Base-by-base conservation (phyloP, 1,140 invertebrate species). In the Magallana gigas region DNA sequence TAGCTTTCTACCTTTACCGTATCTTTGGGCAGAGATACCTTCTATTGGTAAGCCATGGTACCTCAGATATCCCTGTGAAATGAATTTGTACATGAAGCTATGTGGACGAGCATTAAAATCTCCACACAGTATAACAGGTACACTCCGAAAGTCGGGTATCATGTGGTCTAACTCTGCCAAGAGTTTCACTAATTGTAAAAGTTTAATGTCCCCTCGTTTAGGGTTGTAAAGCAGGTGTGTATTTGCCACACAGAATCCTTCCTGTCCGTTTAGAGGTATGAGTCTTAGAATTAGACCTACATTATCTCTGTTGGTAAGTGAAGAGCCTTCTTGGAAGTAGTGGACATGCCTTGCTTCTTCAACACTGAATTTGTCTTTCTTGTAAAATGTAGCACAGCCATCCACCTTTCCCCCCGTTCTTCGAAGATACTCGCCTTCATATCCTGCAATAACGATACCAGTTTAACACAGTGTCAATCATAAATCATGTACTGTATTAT, bases 181-280 rank as follows among this genome's bases (percentile, higher is more conserved):
- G 5, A 99, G 94, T 62, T 98, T 92, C 92, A 97, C 93, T 5
- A 95, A 80, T 94, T 99, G 98, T 0, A 97, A 98, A 18, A 99
- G 95, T 92, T 98, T 96, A 0, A 99, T 96, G 94, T 99, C 98
- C 36, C 97, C 96, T 56, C 98, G 95, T 91, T 95, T 96, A 0
- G 98, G 98, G 96, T 99, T 99, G 93, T 97, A 99, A 8, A 99
- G 95, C n/a, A 99, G 95, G 95, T 99, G 98, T 0, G 98, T 99
- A 5, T 98, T 99, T 7, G 97, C 98, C 0, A 99, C 96, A 56
- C 97, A 96, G 82, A 98, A 94, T 71, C 88, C 87, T 81, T 88
- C 23, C 16, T 88, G 12, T 68, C 82, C 18, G 83, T 48, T 36
- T 1, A 58, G 12, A 14, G 93, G 92, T 80, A 87, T 85, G 29